Conservation (phyloP, 2,797 vertebrate genomes). For the Prionace glauca region DNA sequence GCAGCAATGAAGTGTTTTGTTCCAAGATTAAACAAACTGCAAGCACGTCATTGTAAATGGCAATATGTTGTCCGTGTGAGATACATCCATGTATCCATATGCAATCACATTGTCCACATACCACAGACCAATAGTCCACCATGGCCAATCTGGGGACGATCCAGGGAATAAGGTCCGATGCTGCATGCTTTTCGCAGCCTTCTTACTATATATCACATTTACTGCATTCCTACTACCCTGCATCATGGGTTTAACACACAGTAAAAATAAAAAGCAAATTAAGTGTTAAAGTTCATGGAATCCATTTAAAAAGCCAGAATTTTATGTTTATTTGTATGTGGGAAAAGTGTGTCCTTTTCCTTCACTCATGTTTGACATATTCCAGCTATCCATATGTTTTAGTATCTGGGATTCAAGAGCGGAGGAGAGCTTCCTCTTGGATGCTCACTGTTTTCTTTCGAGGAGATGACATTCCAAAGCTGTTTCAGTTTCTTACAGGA, state of each 20-base stretch:
- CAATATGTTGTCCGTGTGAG: not conserved
- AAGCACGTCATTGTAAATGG: conserved; percentile 38
- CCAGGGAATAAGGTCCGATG: not conserved
- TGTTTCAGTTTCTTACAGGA: conserved; percentile 98
- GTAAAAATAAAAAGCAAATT: conserved; percentile 38
- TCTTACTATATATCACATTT: not conserved
- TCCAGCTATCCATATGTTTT: conserved; percentile 76
- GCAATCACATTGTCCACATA: not conserved
- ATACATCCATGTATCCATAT: not conserved
- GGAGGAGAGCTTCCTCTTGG: conserved; percentile 96
- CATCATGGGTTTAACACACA: conserved; percentile 11
- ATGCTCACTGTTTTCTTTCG: conserved; percentile 99
- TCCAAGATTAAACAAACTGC: conserved; percentile 57
- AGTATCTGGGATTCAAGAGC: conserved; percentile 79
- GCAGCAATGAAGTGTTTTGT: not conserved
- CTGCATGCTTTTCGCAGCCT: not conserved
- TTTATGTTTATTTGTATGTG: conserved; percentile 87
- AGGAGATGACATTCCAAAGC: conserved; percentile 98
- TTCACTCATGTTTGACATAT: conserved; percentile 77
- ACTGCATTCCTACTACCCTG: not conserved
- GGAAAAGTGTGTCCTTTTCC: conserved; percentile 95
- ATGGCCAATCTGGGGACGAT: not conserved
- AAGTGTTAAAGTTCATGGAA: conserved; percentile 35
- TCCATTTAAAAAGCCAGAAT: conserved; percentile 33
- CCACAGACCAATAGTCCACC: not conserved